A percentile compares a stretch with the other conserved stretches of the same genome.
Evolutionary conservation across 23 tunicate species (phyloP).

Genomic region (Halocynthia roretzi): DNA sequence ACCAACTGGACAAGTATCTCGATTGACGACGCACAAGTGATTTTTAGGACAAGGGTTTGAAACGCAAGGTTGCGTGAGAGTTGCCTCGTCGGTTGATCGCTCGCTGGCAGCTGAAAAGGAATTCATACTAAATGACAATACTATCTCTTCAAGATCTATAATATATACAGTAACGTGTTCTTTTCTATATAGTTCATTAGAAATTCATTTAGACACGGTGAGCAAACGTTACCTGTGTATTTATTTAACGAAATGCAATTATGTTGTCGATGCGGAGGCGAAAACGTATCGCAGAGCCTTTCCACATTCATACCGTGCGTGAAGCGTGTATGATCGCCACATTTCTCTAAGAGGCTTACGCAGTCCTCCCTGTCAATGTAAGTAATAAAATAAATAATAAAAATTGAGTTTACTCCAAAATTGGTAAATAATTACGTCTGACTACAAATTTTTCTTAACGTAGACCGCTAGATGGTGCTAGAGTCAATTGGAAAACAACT

Average conservation of each 20-base stretch:
- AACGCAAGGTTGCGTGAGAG: conserved; percentile 56
- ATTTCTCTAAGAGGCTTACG: conserved; percentile 42
- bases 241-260: conserved; percentile 49
- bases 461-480: too few species aligned
- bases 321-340: conserved; percentile 46
- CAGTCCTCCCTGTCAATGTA: conserved; percentile 44
- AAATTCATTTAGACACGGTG: not conserved
- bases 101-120: not conserved
- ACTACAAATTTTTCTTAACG: too few species aligned
- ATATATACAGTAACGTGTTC: not conserved
- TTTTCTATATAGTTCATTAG: not conserved
- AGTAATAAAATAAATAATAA: not conserved
- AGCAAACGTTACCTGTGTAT: conserved; percentile 42
- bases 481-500: too few species aligned
- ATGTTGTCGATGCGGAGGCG: conserved; percentile 43
- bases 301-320: conserved; percentile 21
- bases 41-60: conserved; percentile 65
- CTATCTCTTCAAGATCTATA: too few species aligned
- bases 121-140: too few species aligned
- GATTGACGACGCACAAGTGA: conserved; percentile 58
- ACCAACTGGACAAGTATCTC: conserved; percentile 33
- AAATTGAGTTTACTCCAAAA: not conserved
- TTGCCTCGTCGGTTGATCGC: conserved; percentile 9
- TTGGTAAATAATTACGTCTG: not conserved
- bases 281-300: conserved; percentile 44